Evolutionary conservation across 2,888 invertebrate species (phyloP).

Genomic region (Drosophila infuscata): DNA sequence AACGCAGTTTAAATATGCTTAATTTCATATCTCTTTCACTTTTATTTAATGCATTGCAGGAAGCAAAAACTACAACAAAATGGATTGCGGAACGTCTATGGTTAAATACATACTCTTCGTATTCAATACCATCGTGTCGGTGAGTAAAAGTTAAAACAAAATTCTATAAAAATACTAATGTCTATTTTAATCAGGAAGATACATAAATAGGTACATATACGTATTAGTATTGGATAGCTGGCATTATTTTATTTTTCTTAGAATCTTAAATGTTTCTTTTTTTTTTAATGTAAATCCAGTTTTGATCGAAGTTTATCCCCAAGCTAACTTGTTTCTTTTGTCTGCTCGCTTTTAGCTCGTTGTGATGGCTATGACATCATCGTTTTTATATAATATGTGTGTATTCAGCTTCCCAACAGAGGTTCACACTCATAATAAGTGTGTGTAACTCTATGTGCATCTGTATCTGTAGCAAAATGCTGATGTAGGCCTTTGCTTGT

Average conservation of each 20-base stretch:
- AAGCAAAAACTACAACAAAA: constrained; percentile 81
- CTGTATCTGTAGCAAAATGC: constrained; percentile 21
- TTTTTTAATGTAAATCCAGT: constrained; percentile 6
- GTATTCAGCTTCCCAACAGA: constrained; percentile 56
- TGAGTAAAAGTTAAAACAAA: constrained; percentile 85
- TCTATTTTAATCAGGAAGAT: not conserved
- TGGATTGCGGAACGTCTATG: constrained; percentile 91
- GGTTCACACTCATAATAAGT: constrained; percentile 7
- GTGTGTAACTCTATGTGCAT: constrained; percentile 13
- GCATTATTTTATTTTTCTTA: not conserved
- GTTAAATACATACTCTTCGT: constrained; percentile 93
- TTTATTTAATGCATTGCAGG: constrained; percentile 23
- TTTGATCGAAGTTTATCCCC: constrained; percentile 8
- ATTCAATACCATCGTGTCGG: constrained; percentile 92
- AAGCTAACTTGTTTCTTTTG: constrained; percentile 24
- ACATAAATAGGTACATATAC: not conserved
- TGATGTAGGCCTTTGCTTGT: constrained; percentile 18
- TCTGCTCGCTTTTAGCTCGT: constrained; percentile 25
- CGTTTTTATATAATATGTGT: constrained; percentile 34
- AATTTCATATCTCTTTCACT: constrained; percentile 2
- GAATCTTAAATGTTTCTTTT: constrained; percentile 12
- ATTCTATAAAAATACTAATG: not conserved
- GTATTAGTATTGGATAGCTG: not conserved
- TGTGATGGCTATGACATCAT: constrained; percentile 53
- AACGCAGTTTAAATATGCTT: not conserved